Evolutionary conservation across 2,888 invertebrate species (phyloP).

Genomic region (Rhagonycha lutea): DNA sequence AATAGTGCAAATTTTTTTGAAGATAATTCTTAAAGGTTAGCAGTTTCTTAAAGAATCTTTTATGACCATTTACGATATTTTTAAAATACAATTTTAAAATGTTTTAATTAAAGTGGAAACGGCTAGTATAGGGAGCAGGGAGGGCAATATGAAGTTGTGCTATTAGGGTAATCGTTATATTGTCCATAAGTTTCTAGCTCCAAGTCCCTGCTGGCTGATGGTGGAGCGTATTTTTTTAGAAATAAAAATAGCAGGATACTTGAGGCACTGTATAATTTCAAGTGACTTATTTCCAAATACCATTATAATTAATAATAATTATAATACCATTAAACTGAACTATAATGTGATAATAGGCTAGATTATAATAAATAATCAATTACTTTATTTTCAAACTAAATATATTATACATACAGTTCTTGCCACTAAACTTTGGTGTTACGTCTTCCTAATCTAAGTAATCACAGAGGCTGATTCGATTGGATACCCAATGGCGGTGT

Average conservation of each 20-base stretch:
- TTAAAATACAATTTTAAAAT: background rate
- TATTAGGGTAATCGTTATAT: background rate
- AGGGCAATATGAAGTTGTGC: background rate
- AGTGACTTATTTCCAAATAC: background rate
- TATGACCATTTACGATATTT: background rate
- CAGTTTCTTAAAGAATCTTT: slow-evolving; percentile 2
- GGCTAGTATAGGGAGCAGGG: background rate
- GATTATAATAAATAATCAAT: background rate
- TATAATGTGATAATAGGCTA: background rate
- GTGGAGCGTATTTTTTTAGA: background rate
- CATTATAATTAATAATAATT: background rate
- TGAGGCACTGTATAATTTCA: background rate
- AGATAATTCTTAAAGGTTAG: background rate
- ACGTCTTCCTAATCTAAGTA: too few relatives aligned
- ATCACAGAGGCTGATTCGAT: too few relatives aligned
- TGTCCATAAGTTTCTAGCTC: background rate
- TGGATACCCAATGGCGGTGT: too few relatives aligned
- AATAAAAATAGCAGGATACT: background rate
- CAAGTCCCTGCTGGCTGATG: too few relatives aligned
- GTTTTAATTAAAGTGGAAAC: background rate
- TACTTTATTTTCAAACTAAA: too few relatives aligned
- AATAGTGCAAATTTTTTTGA: background rate
- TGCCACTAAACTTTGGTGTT: too few relatives aligned
- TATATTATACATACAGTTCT: too few relatives aligned
- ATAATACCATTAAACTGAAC: background rate